Conservation (phyloP, 2,888 invertebrate genomes). For the Mythimna pallens region DNA sequence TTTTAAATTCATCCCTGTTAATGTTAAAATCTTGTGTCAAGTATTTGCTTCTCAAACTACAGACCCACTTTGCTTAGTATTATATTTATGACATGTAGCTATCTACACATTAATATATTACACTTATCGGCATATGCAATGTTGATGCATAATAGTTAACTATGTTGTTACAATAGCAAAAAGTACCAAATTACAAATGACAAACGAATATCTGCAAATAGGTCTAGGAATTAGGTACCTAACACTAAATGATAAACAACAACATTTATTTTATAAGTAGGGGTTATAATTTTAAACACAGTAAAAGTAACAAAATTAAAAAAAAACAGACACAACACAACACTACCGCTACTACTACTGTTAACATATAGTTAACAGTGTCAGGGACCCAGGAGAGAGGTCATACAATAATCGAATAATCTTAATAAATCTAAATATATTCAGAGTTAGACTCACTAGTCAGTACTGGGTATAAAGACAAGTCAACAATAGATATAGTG, state of each 20-base stretch:
- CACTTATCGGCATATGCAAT: not conserved
- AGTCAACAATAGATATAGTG: too few species aligned
- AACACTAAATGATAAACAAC: constrained; percentile 30
- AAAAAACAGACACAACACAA: not conserved
- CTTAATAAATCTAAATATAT: too few species aligned
- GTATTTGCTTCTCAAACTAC: not conserved
- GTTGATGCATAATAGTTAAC: not conserved
- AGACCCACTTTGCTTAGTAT: not conserved
- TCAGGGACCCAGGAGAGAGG: too few species aligned
- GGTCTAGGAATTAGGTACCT: constrained; percentile 16
- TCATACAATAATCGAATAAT: too few species aligned
- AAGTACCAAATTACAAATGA: constrained; percentile 20
- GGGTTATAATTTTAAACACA: constrained; percentile 1
- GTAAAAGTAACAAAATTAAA: constrained; percentile 5
- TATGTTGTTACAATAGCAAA: constrained; percentile 14
- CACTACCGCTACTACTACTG: not conserved
- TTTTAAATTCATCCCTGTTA: not conserved
- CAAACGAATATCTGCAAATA: constrained; percentile 40
- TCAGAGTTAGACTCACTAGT: too few species aligned
- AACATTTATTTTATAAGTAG: not conserved
- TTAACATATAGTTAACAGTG: too few species aligned
- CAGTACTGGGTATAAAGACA: too few species aligned
- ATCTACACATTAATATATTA: not conserved
- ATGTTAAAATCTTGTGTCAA: constrained; percentile 1
- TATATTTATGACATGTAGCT: not conserved